Percentiles rank a stretch among this genome's conserved stretches.
phyloP scores from a whole-genome alignment of 2,797 vertebrate species.

The Gymnothorax reevesii region DNA sequence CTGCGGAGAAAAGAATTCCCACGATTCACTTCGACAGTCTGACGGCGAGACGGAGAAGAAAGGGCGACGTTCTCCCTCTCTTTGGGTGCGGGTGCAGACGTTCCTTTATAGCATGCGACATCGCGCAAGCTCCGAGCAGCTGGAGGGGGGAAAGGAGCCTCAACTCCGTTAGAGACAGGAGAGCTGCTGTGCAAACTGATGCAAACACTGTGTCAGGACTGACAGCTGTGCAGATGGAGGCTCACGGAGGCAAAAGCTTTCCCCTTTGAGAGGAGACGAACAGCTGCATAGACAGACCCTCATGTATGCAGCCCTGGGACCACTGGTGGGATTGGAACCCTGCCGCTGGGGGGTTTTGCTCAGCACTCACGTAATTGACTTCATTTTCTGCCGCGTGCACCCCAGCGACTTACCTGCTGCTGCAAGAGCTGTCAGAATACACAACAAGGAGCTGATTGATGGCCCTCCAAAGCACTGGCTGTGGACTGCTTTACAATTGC shows the following conservation, averaged over 20 bases:
- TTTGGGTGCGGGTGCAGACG: background rate
- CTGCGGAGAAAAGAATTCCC: background rate
- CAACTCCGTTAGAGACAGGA: too few relatives aligned
- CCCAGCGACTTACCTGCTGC: slow-evolving; percentile 32
- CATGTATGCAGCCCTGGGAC: background rate
- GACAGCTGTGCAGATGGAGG: background rate
- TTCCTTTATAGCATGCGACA: background rate
- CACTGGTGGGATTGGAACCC: too few relatives aligned
- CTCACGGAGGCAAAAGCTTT: background rate
- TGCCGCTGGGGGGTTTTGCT: background rate
- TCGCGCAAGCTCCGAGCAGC: too few relatives aligned
- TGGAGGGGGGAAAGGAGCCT: too few relatives aligned
- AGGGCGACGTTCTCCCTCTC: background rate
- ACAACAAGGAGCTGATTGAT: background rate
- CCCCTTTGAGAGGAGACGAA: background rate
- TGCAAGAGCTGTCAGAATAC: slow-evolving; percentile 15
- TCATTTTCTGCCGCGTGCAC: slow-evolving; percentile 14
- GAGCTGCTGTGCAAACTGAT: too few relatives aligned
- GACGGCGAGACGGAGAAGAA: background rate
- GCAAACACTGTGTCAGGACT: too few relatives aligned
- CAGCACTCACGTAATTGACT: slow-evolving; percentile 24
- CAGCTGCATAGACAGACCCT: background rate
- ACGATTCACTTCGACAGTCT: background rate
- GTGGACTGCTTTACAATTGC: background rate
- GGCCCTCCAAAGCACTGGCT: background rate